A percentile compares a stretch with the other conserved stretches of the same genome.
Conservation (phyloP, 2,888 invertebrate genomes). For the Lasioglossum pauxillum region DNA sequence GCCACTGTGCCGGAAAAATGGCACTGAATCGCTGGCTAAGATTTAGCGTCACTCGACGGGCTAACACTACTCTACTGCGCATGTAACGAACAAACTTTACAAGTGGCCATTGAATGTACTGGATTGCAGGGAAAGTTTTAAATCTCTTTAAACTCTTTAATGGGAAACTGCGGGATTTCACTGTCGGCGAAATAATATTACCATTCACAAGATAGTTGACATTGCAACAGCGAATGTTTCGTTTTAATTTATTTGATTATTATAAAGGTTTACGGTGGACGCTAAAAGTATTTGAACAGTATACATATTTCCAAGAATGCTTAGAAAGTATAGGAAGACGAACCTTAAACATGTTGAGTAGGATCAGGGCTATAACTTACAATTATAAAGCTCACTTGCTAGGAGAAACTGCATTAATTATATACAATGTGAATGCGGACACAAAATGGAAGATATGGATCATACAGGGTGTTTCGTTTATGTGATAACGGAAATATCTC, state of each 20-base stretch:
- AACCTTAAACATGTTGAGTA: too few species aligned
- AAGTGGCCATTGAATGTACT: not conserved
- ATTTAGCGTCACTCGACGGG: not conserved
- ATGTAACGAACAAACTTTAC: not conserved
- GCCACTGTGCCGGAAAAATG: not conserved
- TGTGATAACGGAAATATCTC: too few species aligned
- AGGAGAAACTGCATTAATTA: too few species aligned
- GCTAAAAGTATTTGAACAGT: not conserved
- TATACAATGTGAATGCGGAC: too few species aligned
- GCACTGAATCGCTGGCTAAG: not conserved
- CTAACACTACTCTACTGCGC: not conserved
- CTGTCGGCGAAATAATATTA: not conserved
- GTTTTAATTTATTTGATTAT: not conserved
- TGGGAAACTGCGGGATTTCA: not conserved
- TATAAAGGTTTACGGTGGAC: too few species aligned
- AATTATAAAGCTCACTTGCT: too few species aligned
- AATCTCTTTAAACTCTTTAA: not conserved
- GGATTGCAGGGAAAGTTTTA: not conserved
- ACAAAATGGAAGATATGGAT: too few species aligned
- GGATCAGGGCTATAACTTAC: too few species aligned
- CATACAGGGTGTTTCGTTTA: too few species aligned
- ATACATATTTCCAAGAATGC: not conserved
- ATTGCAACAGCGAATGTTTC: not conserved
- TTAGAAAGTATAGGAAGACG: too few species aligned
- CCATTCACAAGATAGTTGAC: not conserved